phyloP scores from a whole-genome alignment of 2,888 invertebrate species.

The Tetragonisca angustula region DNA sequence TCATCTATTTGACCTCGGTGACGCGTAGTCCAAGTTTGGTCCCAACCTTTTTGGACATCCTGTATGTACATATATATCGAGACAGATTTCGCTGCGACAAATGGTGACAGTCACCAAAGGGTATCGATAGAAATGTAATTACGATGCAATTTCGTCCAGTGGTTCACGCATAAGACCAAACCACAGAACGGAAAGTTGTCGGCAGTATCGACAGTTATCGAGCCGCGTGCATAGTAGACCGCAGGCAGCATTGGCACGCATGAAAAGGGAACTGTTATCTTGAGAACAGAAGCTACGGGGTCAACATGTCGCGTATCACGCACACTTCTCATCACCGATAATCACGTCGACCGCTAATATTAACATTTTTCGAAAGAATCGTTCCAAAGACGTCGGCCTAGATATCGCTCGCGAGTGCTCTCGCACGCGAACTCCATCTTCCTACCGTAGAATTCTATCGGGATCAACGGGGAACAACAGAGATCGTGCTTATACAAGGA shows the following conservation, averaged over 20 bases:
- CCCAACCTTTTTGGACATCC: too few species aligned
- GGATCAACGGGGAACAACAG: neutral
- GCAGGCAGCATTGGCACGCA: constrained; percentile 7
- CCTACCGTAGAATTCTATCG: constrained; percentile 22
- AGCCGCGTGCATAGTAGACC: constrained; percentile 27
- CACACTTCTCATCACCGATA: neutral
- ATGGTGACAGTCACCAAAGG: constrained; percentile 18
- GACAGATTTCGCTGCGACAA: constrained; percentile 11
- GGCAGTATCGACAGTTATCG: constrained; percentile 45
- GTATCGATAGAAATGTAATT: constrained; percentile 54
- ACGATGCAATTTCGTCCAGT: constrained; percentile 64
- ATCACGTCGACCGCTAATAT: constrained; percentile 36
- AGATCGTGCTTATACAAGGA: constrained; percentile 15
- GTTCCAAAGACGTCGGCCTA: constrained; percentile 24
- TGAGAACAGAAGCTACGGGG: neutral
- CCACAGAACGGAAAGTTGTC: constrained; percentile 55
- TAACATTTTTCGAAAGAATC: constrained; percentile 44
- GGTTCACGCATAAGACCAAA: constrained; percentile 42
- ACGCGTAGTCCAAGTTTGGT: too few species aligned
- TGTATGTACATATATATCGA: too few species aligned
- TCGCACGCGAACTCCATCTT: constrained; percentile 29
- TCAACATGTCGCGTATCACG: constrained; percentile 9
- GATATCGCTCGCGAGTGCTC: constrained; percentile 1
- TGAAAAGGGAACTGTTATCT: neutral
- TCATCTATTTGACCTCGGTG: too few species aligned